Evolutionary conservation across 2,888 invertebrate species (phyloP), one percentile per base, ranked within the genome.

Genomic region (Salticus scenicus): DNA sequence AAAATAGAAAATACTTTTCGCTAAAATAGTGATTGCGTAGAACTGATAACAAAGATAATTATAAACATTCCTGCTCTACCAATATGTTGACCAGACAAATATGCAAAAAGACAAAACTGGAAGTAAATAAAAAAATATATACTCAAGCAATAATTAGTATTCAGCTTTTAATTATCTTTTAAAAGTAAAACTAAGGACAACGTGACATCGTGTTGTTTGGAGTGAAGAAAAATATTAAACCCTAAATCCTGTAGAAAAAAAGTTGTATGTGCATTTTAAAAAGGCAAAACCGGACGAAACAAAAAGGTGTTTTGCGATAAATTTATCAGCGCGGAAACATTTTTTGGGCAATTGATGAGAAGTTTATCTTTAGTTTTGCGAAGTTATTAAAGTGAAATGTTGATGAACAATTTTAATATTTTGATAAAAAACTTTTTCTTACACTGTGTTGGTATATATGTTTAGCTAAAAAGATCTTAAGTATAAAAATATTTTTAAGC

Each of bases 341-440:
- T 57, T 57, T 57, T 57, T 57, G 24, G 57, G 24, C 57, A 47
- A 37, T 10, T 31, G 57, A 57, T 24, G 57, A 57, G 57, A 24
- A 57, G 57, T 57, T 57, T 57, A 57, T 57, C 57, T 57, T 57
- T 57, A 57, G 24, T 57, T 57, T 57, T 57, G 57, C 4, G 17
- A 57, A 57, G 14, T 57, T 57, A 57, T 57, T 24, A 57, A 57
- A 57, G 24, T 1, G 24, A 12, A 4, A 5, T 20, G 20, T 24
- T 57, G 57, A 24, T 24, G 57, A 57, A 24, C 57, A 24, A 57
- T 20, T 57, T 57, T 8, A 12, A 24, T 47, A 47, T 47, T 47
- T 47, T 47, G 10, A 5, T 17, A n/a, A n/a, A n/a, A n/a, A n/a
- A n/a, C n/a, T n/a, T n/a, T n/a, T n/a, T n/a, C n/a, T n/a, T n/a